Percentiles rank a stretch among this genome's conserved stretches.
phyloP scores from a whole-genome alignment of 2,113 vertebrate genomes.

The Amazona guildingii region DNA sequence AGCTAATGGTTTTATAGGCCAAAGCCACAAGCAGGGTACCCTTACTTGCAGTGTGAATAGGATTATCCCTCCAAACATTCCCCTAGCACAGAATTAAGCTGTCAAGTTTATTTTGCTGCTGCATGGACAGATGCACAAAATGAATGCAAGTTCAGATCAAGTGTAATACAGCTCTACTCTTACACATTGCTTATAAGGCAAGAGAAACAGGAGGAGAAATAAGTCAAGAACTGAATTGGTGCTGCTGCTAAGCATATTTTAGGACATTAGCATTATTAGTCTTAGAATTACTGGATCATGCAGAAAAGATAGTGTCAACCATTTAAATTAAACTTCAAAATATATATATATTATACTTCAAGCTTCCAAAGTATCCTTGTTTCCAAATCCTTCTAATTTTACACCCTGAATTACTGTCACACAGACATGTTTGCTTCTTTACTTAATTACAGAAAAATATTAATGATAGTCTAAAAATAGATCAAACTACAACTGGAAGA shows the following conservation, averaged over 20 bases:
- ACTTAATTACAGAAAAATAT: not conserved
- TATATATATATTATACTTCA: not conserved
- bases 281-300: not conserved
- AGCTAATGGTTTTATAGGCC: slow-evolving; percentile 74
- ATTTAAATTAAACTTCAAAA: not conserved
- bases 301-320: not conserved
- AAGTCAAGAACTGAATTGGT: not conserved
- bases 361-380: not conserved
- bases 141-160: slow-evolving; percentile 48
- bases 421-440: not conserved
- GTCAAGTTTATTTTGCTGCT: slow-evolving; percentile 61
- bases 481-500: not conserved
- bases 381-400: not conserved
- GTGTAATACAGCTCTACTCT: slow-evolving; percentile 32
- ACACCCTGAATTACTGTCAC: not conserved
- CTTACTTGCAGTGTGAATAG: slow-evolving; percentile 68
- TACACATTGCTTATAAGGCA: not conserved
- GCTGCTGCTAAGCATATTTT: slow-evolving; percentile 13
- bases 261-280: not conserved
- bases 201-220: not conserved
- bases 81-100: slow-evolving; percentile 74
- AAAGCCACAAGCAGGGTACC: slow-evolving; percentile 55
- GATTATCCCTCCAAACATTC: slow-evolving; percentile 74
- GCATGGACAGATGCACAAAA: slow-evolving; percentile 23
- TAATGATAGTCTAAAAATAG: not conserved